Evolutionary conservation across 2,888 invertebrate species (phyloP), one percentile per base, ranked within the genome.

Genomic region (Podabrus alpinus): DNA sequence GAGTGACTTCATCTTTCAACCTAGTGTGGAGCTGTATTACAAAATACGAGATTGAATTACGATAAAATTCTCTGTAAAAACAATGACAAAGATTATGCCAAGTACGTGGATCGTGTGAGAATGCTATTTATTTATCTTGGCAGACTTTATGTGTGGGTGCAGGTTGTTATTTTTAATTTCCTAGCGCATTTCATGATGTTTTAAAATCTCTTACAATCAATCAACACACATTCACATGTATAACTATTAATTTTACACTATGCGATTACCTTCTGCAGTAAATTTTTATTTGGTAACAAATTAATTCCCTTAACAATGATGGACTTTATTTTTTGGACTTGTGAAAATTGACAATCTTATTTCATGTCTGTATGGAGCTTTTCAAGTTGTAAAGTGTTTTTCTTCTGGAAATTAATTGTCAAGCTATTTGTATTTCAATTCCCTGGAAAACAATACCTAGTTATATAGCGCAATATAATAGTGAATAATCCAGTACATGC

Each of bases 61-160:
- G 66, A 72, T 64, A 72, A 62, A 72, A 73, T 72, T 68, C 74
- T 66, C 16, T 24, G 76, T 74, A 72, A 29, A 68, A 69, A 71
- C 21, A 71, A 71, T 71, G 19, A 64, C 67, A 68, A 68, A 69
- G 59, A 72, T 69, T 64, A 59, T 68, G 72, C 72, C 15, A 72
- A 68, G 68, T 62, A 59, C 19, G 72, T 68, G 61, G 68, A 68
- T 71, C 71, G 71, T 71, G 71, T 25, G 59, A 66, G 72, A 68
- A 72, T 72, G 72, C 72, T 59, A 45, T 59, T 62, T 68, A 19
- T 61, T 72, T 72, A 72, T 72, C 72, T 68, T 17, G 16, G 15
- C 16, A 25, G 19, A 15, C 9, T 15, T n/a, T 17, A 68, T 60
- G 72, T n/a, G 72, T 72, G 66, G 66, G 66, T 19, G 71, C 19